phyloP scores from a whole-genome alignment of 2,113 vertebrate genomes.

The Anser brachyrhynchus region DNA sequence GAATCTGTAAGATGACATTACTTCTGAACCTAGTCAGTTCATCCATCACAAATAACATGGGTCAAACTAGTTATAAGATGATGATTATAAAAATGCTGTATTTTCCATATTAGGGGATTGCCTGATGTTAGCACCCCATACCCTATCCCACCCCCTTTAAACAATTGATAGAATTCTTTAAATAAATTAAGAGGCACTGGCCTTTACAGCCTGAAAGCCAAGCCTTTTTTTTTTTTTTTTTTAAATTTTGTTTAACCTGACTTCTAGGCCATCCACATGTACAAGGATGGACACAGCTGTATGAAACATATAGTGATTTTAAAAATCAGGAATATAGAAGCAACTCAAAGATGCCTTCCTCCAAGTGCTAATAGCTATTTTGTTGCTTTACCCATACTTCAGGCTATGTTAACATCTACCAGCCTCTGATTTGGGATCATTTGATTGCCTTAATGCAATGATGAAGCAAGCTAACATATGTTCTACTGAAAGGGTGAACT shows the following conservation, averaged over 20 bases:
- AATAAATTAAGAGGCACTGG: neutral
- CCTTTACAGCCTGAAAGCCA: neutral
- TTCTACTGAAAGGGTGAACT: neutral
- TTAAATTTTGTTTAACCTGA: neutral
- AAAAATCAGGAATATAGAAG: neutral
- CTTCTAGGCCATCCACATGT: neutral
- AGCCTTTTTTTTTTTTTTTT: no score
- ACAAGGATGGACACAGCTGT: neutral
- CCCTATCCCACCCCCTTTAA: neutral
- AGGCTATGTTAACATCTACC: neutral
- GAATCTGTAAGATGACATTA: neutral
- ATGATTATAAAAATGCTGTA: neutral
- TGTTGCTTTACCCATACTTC: neutral
- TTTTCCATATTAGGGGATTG: neutral
- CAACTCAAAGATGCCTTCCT: neutral
- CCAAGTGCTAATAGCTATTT: accelerated
- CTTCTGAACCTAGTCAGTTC: neutral
- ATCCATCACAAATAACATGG: neutral
- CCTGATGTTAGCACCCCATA: neutral
- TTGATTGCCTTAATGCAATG: neutral
- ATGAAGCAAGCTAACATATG: neutral
- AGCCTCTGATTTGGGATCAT: neutral
- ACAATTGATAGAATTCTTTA: neutral
- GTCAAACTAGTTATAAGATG: neutral
- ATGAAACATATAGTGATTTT: neutral